These are phyloP conservation scores for Heliconius congener DNA, from an alignment of 1,140 invertebrate species.

Conservation along the genomic window DNA sequence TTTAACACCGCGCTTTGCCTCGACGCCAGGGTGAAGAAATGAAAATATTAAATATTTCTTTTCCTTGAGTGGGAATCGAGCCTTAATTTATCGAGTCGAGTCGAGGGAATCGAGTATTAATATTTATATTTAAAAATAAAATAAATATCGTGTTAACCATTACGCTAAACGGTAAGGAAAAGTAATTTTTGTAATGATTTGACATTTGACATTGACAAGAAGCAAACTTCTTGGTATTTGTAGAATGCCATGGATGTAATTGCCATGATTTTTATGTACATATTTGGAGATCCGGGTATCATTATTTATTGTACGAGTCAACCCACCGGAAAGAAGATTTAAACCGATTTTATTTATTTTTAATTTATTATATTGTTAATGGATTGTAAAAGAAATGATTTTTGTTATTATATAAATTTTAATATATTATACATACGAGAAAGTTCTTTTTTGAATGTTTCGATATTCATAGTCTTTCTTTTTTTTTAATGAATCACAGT, in stretches of 20 bases:
- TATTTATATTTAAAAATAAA: too few species aligned
- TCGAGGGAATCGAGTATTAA: too few species aligned
- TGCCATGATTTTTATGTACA: constrained; percentile 20
- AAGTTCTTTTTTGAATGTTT: background rate
- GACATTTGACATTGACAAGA: background rate
- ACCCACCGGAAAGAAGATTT: background rate
- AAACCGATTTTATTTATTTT: background rate
- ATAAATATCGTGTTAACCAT: too few species aligned
- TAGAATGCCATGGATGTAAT: constrained; percentile 24
- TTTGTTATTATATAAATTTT: background rate
- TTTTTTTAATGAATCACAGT: background rate
- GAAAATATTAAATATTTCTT: too few species aligned
- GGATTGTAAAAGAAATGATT: background rate
- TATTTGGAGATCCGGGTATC: constrained; percentile 21
- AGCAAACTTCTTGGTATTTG: constrained; percentile 25
- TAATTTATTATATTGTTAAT: background rate
- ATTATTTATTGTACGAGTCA: background rate
- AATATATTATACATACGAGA: background rate
- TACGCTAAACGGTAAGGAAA: constrained; percentile 10
- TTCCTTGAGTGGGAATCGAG: too few species aligned
- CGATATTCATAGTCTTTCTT: background rate
- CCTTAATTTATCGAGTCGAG: too few species aligned
- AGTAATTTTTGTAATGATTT: constrained; percentile 23
- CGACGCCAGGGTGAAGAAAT: too few species aligned
- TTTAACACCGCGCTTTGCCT: too few species aligned